Percentiles rank a stretch among this genome's conserved stretches.
These are phyloP conservation scores for Itoplectis maculator DNA, from an alignment of 2,888 invertebrate genomes.

Conservation along the genomic window DNA sequence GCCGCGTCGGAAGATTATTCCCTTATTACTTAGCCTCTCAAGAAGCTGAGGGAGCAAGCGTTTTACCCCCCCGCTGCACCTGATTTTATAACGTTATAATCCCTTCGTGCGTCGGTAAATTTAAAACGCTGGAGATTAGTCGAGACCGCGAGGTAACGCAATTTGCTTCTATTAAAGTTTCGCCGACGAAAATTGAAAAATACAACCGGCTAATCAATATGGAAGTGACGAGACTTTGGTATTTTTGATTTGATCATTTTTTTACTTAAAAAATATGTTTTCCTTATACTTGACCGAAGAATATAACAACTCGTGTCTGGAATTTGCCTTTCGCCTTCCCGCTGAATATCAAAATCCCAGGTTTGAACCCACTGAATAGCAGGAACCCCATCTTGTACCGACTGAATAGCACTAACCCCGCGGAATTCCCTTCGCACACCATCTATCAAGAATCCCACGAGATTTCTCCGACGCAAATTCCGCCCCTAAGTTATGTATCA, in stretches of 20 bases:
- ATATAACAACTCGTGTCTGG: neutral
- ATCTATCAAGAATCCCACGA: neutral
- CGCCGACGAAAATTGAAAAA: neutral
- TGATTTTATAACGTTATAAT: neutral
- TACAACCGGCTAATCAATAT: neutral
- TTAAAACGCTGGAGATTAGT: neutral
- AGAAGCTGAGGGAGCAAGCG: slow-evolving; percentile 60
- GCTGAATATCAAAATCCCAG: no score
- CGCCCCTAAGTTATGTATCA: neutral
- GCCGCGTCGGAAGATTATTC: slow-evolving; percentile 71
- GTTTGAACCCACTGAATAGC: neutral
- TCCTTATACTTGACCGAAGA: neutral
- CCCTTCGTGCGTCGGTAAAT: neutral
- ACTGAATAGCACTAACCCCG: neutral
- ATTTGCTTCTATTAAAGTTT: neutral
- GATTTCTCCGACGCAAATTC: neutral
- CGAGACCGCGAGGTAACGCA: neutral
- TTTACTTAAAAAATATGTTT: neutral
- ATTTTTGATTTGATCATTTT: no score
- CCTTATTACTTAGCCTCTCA: slow-evolving; percentile 72
- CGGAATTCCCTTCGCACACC: neutral
- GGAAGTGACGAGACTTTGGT: no score
- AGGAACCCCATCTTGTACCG: no score
- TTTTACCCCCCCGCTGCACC: slow-evolving; percentile 11
- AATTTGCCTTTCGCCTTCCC: neutral